phyloP scores from a whole-genome alignment of 2,113 vertebrate species.

The Perccottus glenii region DNA sequence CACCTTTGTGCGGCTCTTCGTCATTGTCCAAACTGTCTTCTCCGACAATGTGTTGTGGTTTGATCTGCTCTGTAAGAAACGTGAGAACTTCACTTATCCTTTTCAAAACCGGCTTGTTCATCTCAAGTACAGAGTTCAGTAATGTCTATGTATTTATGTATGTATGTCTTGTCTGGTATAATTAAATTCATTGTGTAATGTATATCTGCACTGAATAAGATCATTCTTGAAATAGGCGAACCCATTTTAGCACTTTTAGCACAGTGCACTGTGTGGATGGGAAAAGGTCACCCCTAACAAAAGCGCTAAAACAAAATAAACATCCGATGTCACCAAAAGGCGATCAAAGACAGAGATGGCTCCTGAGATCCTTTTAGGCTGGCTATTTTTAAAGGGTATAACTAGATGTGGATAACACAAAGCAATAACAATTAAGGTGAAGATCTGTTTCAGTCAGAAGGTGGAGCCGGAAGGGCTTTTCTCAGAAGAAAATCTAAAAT shows the following conservation, averaged over 20 bases:
- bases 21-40: constrained; percentile 90
- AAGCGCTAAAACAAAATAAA: constrained; percentile 28
- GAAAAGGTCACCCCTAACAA: constrained; percentile 47
- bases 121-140: background rate
- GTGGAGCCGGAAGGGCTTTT: background rate
- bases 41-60: constrained; percentile 89
- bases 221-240: constrained; percentile 36
- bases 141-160: too few species aligned
- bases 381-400: constrained; percentile 12
- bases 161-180: constrained; percentile 35
- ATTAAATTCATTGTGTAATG: constrained; percentile 29
- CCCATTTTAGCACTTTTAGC: constrained; percentile 9
- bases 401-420: background rate
- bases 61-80: constrained; percentile 88
- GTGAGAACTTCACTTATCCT: constrained; percentile 9
- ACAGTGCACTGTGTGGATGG: constrained; percentile 7
- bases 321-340: constrained; percentile 17
- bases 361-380: constrained; percentile 1
- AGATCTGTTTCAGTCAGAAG: background rate
- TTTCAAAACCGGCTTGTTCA: background rate
- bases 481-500: constrained; percentile 6
- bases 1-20: constrained; percentile 90
- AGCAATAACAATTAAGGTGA: constrained; percentile 6
- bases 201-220: constrained; percentile 8
- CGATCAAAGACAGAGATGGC: constrained; percentile 1